These are phyloP conservation scores for Lithobates sylvaticus DNA, from an alignment of 2,797 vertebrate genomes.

Conservation along the genomic window DNA sequence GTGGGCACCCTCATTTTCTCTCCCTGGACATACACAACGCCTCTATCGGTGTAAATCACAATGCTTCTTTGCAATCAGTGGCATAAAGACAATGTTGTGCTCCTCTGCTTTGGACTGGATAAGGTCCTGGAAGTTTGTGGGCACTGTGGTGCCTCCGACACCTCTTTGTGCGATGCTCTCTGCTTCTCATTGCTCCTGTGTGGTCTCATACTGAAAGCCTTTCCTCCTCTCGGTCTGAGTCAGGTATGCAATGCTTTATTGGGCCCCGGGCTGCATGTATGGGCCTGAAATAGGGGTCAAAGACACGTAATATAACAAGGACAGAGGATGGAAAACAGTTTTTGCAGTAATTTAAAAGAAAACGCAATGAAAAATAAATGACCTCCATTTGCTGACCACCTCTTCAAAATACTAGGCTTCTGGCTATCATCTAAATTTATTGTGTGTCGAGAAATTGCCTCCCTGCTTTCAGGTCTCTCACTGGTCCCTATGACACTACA, in stretches of 20 bases:
- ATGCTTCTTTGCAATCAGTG: constrained; percentile 93
- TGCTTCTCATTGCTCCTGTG: constrained; percentile 92
- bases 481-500: too few relatives aligned
- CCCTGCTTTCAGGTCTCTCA: too few relatives aligned
- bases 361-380: too few relatives aligned
- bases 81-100: constrained; percentile 99
- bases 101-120: constrained; percentile 97
- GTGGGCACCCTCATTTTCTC: constrained; percentile 99
- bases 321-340: too few relatives aligned
- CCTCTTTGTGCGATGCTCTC: constrained; percentile 91
- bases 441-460: too few relatives aligned
- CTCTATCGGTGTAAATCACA: constrained; percentile 94
- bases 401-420: too few relatives aligned
- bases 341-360: too few relatives aligned
- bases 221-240: constrained; percentile 95
- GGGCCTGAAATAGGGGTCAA: constrained; percentile 76
- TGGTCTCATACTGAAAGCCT: constrained; percentile 96
- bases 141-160: constrained; percentile 75
- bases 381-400: too few relatives aligned
- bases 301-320: too few relatives aligned
- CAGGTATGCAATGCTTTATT: constrained; percentile 97
- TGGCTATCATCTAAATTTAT: too few relatives aligned
- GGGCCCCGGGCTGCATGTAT: constrained; percentile 95
- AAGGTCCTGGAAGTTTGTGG: constrained; percentile 97
- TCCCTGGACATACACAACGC: constrained; percentile 95